phyloP scores from a whole-genome alignment of 2,888 invertebrate species.

The Escarpia spicata region DNA sequence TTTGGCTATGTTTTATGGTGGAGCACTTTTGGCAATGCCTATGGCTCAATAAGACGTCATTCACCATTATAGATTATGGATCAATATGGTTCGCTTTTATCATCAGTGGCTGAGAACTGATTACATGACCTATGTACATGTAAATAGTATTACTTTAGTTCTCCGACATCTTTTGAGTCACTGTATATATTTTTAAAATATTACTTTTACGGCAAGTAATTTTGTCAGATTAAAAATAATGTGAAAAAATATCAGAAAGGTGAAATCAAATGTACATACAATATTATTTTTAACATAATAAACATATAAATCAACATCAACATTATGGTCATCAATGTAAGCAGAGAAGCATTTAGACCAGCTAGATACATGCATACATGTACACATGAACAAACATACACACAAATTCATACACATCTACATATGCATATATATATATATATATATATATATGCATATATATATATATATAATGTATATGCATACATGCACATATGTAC shows the following conservation, averaged over 20 bases:
- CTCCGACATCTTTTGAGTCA: neutral
- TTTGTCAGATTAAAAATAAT: too few species aligned
- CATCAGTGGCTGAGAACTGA: neutral
- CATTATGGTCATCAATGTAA: too few species aligned
- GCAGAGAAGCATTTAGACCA: too few species aligned
- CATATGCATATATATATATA: neutral
- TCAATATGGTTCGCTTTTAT: constrained; percentile 9
- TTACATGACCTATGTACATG: neutral
- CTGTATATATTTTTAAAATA: neutral
- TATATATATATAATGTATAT: too few species aligned
- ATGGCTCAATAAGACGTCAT: neutral
- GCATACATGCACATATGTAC: too few species aligned
- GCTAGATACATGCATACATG: too few species aligned
- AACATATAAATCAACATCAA: too few species aligned
- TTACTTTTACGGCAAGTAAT: neutral
- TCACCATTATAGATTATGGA: neutral
- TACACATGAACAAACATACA: too few species aligned
- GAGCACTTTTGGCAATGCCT: neutral
- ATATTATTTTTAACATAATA: too few species aligned
- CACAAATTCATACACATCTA: too few species aligned
- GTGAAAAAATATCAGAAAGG: too few species aligned
- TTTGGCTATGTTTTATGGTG: neutral
- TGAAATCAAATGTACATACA: too few species aligned
- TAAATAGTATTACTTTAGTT: neutral
- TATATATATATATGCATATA: neutral